A percentile compares a stretch with the other conserved stretches of the same genome.
phyloP scores from a whole-genome alignment of 2,888 invertebrate species.

The Abrostola tripartita region DNA sequence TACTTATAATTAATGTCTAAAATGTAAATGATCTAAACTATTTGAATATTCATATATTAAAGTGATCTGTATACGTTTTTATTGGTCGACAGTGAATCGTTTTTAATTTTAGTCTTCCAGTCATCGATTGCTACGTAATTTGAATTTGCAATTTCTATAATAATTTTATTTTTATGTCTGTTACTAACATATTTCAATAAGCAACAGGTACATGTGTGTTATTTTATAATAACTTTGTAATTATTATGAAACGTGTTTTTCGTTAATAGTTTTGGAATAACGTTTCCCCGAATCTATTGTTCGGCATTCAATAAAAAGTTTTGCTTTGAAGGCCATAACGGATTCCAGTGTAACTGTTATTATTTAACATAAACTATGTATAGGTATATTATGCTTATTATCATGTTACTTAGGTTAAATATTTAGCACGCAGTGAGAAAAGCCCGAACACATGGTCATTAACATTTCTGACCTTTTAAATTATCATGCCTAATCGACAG shows the following conservation, averaged over 20 bases:
- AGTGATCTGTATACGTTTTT: too few relatives aligned
- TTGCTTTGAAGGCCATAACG: conserved; percentile 31
- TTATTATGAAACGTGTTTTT: conserved; percentile 25
- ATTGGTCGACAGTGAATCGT: too few relatives aligned
- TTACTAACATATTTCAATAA: background rate
- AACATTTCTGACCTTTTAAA: background rate
- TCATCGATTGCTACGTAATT: too few relatives aligned
- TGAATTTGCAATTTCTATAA: too few relatives aligned
- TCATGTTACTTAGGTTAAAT: background rate
- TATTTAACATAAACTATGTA: background rate
- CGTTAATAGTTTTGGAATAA: conserved; percentile 4
- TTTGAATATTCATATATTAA: too few relatives aligned
- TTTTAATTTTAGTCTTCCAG: too few relatives aligned
- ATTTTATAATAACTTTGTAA: background rate
- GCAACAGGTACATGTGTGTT: background rate
- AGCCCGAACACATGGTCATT: background rate
- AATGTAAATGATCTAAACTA: too few relatives aligned
- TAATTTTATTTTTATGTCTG: too few relatives aligned
- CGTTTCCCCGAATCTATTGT: conserved; percentile 25
- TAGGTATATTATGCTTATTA: background rate
- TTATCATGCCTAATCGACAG: background rate
- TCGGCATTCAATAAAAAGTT: conserved; percentile 33
- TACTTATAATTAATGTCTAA: too few relatives aligned
- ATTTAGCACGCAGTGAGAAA: background rate
- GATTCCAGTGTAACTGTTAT: conserved; percentile 26